Conservation (phyloP, 2,113 vertebrate genomes). For the Ctenodactylus gundi region DNA sequence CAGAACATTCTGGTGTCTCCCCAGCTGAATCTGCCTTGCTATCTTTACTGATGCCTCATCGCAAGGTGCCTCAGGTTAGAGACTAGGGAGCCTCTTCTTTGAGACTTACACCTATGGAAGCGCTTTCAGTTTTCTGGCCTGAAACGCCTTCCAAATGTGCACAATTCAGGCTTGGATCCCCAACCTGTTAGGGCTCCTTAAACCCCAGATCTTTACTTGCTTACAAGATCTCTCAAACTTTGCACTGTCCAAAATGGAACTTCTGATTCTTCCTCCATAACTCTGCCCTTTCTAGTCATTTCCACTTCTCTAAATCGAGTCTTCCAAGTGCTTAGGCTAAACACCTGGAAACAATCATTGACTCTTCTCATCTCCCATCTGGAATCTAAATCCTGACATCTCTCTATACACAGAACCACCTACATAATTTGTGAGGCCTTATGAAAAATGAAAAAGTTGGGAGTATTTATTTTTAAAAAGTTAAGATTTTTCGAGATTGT, state of each 20-base stretch:
- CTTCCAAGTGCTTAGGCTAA: neutral
- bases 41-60: neutral
- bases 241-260: neutral
- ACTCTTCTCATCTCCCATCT: neutral
- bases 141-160: neutral
- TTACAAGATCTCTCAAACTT: neutral
- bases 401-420: neutral
- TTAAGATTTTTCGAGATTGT: neutral
- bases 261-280: neutral
- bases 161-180: neutral
- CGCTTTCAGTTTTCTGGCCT: neutral
- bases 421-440: neutral
- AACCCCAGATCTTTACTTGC: neutral
- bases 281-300: neutral
- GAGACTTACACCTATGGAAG: neutral
- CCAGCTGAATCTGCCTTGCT: neutral
- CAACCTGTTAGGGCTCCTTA: neutral
- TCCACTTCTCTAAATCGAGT: neutral
- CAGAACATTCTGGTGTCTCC: neutral
- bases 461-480: neutral
- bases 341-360: neutral
- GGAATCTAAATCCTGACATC: neutral
- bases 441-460: neutral
- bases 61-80: neutral
- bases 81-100: neutral